Percentiles rank a stretch among this genome's conserved stretches.
Evolutionary conservation across 2,797 vertebrate genomes (phyloP).

Genomic region (Todus mexicanus): DNA sequence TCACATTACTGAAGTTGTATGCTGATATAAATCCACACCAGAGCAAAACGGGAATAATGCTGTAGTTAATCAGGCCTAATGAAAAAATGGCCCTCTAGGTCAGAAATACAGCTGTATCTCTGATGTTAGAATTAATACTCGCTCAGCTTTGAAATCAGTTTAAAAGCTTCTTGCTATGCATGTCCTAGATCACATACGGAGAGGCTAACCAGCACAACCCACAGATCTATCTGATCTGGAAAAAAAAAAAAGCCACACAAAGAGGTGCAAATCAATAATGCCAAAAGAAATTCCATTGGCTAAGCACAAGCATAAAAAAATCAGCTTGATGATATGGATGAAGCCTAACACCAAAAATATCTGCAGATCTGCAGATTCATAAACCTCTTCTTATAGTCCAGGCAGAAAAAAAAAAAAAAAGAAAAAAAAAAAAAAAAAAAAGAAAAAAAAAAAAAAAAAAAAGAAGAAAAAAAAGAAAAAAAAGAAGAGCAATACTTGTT

Average conservation of each 20-base stretch:
- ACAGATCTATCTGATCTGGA: neutral
- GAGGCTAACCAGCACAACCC: neutral
- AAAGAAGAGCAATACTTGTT: neutral
- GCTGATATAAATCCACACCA: conserved; percentile 12
- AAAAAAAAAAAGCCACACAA: neutral
- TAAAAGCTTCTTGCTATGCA: neutral
- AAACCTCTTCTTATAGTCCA: neutral
- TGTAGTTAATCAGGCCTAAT: conserved; percentile 31
- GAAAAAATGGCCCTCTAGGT: conserved; percentile 15
- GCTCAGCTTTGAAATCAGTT: neutral
- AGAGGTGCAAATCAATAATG: conserved; percentile 2
- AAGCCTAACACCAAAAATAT: neutral
- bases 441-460: neutral
- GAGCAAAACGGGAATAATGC: neutral
- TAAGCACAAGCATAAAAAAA: neutral
- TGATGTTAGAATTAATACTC: neutral
- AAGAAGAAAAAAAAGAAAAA: neutral
- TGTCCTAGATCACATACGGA: neutral
- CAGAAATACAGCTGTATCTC: conserved; percentile 37
- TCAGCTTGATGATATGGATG: neutral
- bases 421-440: neutral
- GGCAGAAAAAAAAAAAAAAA: neutral
- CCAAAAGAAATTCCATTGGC: neutral
- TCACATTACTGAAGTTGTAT: neutral
- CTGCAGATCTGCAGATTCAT: neutral